Conservation (phyloP, 2,888 invertebrate genomes). For the Netelia inedita region DNA sequence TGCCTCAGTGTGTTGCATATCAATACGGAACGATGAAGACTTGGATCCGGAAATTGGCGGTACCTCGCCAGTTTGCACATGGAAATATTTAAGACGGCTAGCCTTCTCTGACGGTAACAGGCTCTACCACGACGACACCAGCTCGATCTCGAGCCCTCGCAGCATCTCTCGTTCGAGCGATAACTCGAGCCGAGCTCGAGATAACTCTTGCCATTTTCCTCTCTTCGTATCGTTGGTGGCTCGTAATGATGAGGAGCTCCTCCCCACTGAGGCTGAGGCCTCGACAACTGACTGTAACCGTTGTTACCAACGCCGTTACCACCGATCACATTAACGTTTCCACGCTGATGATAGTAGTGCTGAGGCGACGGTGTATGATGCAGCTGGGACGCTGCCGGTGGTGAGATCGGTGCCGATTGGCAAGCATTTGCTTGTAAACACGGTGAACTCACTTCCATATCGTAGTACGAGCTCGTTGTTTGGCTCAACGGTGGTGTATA, state of each 20-base stretch:
- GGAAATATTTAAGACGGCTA: constrained; percentile 96
- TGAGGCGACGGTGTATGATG: constrained; percentile 66
- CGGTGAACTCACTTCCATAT: constrained; percentile 81
- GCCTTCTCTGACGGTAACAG: constrained; percentile 94
- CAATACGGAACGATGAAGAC: constrained; percentile 94
- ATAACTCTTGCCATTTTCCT: constrained; percentile 96
- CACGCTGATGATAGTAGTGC: constrained; percentile 67
- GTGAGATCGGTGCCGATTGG: constrained; percentile 72
- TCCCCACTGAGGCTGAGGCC: constrained; percentile 83
- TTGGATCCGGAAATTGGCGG: constrained; percentile 95
- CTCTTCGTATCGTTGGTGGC: constrained; percentile 91
- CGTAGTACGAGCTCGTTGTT: constrained; percentile 80
- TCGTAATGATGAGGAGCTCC: constrained; percentile 85
- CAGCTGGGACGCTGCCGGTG: constrained; percentile 68
- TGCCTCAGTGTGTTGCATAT: constrained; percentile 96
- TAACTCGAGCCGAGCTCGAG: constrained; percentile 90
- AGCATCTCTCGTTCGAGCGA: constrained; percentile 86
- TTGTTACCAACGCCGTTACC: constrained; percentile 71
- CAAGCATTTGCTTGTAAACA: constrained; percentile 81
- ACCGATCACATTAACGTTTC: constrained; percentile 9
- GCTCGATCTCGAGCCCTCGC: constrained; percentile 90
- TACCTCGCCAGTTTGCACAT: constrained; percentile 96
- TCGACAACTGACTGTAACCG: constrained; percentile 82
- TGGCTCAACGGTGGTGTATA: constrained; percentile 79
- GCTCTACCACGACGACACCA: constrained; percentile 92